Base-by-base conservation (phyloP, 2,113 vertebrate species). In the Sebastes fasciatus region DNA sequence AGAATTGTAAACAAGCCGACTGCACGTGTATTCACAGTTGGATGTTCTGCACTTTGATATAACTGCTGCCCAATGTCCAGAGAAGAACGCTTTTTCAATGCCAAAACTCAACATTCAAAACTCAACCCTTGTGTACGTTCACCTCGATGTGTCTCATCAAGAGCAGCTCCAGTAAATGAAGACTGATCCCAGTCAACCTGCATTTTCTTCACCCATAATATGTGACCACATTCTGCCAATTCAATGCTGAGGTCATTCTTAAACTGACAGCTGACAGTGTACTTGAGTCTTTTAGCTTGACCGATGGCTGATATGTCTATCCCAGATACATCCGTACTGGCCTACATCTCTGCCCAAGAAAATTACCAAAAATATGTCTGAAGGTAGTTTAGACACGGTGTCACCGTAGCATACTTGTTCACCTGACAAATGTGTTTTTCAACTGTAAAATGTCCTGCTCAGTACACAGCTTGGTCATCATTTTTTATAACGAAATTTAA, bases 51-150 rank as follows among this genome's bases (percentile, higher is more conserved):
- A 45, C 54, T 26, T 45, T 12, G 67, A 26, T 55, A 26, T 57
- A 51, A 73, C 75, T 11, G 1, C 34, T 34, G 34, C 34, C 61
- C 12, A 8, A 21, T 49, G 54, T 77, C 42, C 34, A 46, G 9
- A 61, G 7, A 61, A 34, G 8, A 79, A 51, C 4, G 9, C 3
- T 52, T 57, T 16, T 45, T 64, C 6, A 55, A 26, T n/a, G 45
- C 49, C 10, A 62, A 57, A 79, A 70, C 55, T 52, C 42, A 61
- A 70, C 52, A 69, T 54, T 68, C 81, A 55, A 70, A 46, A 69
- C 48, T 68, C 81, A 49, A 58, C n/a, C 16, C 63, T 17, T 57
- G 14, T 75, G 46, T 46, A 8, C 12, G 45, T 66, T 34, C 60
- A 8, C 16, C 61, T 17, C 14, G 13, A 48, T 13, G 65, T 52